These are phyloP conservation scores for Gryllus longicercus DNA, from an alignment of 2,888 invertebrate genomes.

Conservation along the genomic window DNA sequence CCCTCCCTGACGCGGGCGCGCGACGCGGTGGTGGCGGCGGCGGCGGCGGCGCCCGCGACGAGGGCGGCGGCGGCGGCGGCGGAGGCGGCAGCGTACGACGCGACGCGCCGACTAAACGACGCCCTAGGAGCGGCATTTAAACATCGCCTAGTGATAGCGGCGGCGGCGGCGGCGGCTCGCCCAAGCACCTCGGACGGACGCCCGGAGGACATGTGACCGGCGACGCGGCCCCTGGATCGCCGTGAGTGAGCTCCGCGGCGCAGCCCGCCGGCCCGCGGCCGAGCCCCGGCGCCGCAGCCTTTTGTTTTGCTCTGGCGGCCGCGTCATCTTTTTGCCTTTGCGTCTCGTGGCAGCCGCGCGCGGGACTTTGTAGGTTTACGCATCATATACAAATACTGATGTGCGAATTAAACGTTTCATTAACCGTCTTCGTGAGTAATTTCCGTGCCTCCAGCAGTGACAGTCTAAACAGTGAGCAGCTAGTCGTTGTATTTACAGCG, in stretches of 20 bases:
- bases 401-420: too few species aligned
- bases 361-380: too few species aligned
- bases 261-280: background rate
- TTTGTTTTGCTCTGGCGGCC: too few species aligned
- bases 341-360: too few species aligned
- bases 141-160: slow-evolving; percentile 17
- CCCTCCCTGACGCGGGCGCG: background rate
- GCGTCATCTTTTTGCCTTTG: too few species aligned
- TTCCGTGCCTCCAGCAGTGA: too few species aligned
- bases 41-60: background rate
- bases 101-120: slow-evolving; percentile 10
- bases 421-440: too few species aligned
- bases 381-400: too few species aligned
- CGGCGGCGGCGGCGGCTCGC: background rate
- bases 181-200: background rate
- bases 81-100: background rate
- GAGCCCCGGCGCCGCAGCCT: background rate
- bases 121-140: slow-evolving; percentile 17
- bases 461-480: too few species aligned
- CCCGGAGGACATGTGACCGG: background rate
- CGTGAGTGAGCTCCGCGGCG: background rate
- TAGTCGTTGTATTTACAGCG: too few species aligned
- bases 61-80: background rate
- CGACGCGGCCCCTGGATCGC: too few species aligned
- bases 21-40: background rate